Evolutionary conservation across 2,888 invertebrate species (phyloP), one percentile per base, ranked within the genome.

Genomic region (Venustoraphidia nigricollis): DNA sequence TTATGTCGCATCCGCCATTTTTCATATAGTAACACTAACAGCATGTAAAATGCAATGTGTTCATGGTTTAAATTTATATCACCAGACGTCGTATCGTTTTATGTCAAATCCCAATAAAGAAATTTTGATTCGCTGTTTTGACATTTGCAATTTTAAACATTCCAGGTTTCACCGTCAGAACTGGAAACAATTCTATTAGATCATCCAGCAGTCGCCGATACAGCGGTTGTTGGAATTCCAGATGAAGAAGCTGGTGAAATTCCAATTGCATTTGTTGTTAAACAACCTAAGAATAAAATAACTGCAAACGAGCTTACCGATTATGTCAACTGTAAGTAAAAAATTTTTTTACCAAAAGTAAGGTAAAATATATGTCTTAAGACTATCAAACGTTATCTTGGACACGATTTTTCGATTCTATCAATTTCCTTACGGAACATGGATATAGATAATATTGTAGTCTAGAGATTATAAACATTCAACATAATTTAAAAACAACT

Each of bases 131-230:
- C 44, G 41, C 48, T 8, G 52, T 63, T 1, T 61, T 60, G 57
- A 61, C 58, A 27, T 27, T 27, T 6, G 6, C 6, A 6, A 27
- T 3, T 27, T 27, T 27, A 27, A 38, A 44, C 35, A 14, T 52
- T 56, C 1, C 59, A 81, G 78, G 80, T 79, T 38, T 83, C 91
- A 1, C 92, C 92, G 3, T 90, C 91, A 1, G 92, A 93, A 67
- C 66, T 94, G 38, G 93, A 94, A 66, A 81, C 80, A 11, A 59
- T 92, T 44, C 64, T 93, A 38, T 66, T 89, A 46, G 77, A 77
- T 37, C 79, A 86, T 68, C 69, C 75, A 1, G 75, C 74, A 47
- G 76, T 92, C 45, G 73, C 76, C 48, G 90, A 92, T 60, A 83
- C 76, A 14, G 91, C 84, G 36, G 92, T 93, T 36, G 76, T 90